These are phyloP conservation scores for Acrobasis repandana DNA, from an alignment of 2,888 invertebrate species.

Conservation along the genomic window DNA sequence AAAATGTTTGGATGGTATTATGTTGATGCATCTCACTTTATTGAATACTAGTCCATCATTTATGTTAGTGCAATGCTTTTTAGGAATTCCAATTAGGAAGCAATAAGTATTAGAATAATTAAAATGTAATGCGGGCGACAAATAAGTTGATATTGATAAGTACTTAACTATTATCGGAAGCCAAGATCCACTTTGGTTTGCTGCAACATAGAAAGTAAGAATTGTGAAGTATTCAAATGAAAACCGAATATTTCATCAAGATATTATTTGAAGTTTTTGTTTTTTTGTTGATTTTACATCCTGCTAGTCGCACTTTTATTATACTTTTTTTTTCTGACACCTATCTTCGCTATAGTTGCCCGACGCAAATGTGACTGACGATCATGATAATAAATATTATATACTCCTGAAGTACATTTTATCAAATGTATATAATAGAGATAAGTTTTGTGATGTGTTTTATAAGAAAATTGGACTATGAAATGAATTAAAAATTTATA, in stretches of 20 bases:
- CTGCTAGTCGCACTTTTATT: too few relatives aligned
- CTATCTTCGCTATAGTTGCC: conserved; percentile 3
- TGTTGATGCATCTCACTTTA: conserved; percentile 53
- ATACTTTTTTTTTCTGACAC: background rate
- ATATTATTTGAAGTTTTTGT: too few relatives aligned
- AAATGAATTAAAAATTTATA: conserved; percentile 33
- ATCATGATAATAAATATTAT: conserved; percentile 25
- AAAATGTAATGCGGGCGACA: conserved; percentile 26
- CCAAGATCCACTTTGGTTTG: too few relatives aligned
- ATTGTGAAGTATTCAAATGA: too few relatives aligned
- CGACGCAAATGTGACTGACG: conserved; percentile 32
- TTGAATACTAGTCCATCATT: conserved; percentile 71
- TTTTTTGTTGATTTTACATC: too few relatives aligned
- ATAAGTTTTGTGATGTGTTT: conserved; percentile 41
- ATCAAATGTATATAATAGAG: conserved; percentile 19
- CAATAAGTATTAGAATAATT: conserved; percentile 38
- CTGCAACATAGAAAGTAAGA: too few relatives aligned
- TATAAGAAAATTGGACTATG: conserved; percentile 31
- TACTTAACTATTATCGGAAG: background rate
- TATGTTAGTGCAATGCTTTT: conserved; percentile 43
- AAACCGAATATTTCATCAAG: too few relatives aligned
- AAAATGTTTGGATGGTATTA: conserved; percentile 45
- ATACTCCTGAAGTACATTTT: conserved; percentile 26
- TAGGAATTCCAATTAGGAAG: conserved; percentile 38
- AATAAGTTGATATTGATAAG: background rate